Percentiles rank a stretch among this genome's conserved stretches.
Evolutionary conservation across 2,113 vertebrate species (phyloP).

Genomic region (Anseranas semipalmata): DNA sequence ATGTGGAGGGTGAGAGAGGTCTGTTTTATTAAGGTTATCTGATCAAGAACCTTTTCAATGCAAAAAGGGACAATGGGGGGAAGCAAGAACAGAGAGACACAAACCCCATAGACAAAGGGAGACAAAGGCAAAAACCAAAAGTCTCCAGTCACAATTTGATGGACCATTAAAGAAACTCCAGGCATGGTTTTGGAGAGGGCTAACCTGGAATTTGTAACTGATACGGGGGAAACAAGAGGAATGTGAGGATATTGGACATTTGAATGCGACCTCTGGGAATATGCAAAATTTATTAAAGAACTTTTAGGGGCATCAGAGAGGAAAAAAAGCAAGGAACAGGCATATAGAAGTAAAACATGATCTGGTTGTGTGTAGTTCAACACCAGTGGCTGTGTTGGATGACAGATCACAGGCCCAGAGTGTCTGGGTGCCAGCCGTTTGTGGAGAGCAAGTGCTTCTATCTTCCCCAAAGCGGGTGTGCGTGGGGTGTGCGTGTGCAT

Average conservation of each 20-base stretch:
- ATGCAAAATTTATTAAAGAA: background rate
- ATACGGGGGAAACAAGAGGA: background rate
- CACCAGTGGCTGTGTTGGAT: background rate
- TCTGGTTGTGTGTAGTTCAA: background rate
- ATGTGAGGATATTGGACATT: background rate
- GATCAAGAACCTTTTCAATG: background rate
- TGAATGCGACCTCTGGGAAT: background rate
- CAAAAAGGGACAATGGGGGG: background rate
- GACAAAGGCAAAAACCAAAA: background rate
- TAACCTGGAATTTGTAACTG: background rate
- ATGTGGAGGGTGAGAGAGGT: background rate
- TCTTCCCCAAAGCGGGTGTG: background rate
- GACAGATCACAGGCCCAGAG: fast-evolving
- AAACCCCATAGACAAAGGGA: background rate
- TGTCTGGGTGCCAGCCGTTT: background rate
- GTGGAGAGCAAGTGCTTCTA: background rate
- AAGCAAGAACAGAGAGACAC: background rate
- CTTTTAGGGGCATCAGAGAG: background rate
- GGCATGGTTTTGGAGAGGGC: background rate
- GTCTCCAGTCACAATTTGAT: background rate
- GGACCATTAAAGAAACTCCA: background rate
- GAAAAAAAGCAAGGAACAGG: background rate
- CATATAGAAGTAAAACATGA: background rate
- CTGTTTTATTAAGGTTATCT: background rate
- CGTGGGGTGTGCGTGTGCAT: fast-evolving